A percentile compares a stretch with the other conserved stretches of the same genome.
Evolutionary conservation across 2,113 vertebrate species (phyloP).

Genomic region (Urocitellus parryii): DNA sequence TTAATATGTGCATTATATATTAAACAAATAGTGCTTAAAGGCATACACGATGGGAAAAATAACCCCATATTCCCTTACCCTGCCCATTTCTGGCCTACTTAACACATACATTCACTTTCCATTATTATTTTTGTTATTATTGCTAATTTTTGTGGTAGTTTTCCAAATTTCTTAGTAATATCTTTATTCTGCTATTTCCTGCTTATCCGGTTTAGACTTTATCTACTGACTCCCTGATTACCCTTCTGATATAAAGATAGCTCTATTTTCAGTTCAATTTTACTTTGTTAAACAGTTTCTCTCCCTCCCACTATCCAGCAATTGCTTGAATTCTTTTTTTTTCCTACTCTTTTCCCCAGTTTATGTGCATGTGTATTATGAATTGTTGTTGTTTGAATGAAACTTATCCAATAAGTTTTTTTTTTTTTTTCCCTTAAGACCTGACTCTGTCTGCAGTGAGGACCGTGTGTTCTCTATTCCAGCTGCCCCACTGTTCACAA

Average conservation of each 20-base stretch:
- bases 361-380: not conserved
- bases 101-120: slow-evolving; percentile 8
- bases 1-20: not conserved
- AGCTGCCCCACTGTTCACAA: not conserved
- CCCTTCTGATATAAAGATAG: not conserved
- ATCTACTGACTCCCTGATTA: not conserved
- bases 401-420: slow-evolving; percentile 84
- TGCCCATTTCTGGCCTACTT: not conserved
- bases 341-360: not conserved
- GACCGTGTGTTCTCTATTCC: not conserved
- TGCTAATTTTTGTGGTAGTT: not conserved
- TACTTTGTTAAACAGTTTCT: not conserved
- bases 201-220: not conserved
- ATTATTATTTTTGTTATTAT: not conserved
- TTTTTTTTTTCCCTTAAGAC: not conserved
- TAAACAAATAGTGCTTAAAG: slow-evolving; percentile 12
- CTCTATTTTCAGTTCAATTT: not conserved
- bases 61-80: not conserved
- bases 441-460: not conserved
- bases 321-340: not conserved
- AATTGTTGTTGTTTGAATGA: not conserved
- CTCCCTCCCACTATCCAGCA: not conserved
- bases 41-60: not conserved
- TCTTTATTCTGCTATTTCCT: not conserved
- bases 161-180: slow-evolving; percentile 15